These are phyloP conservation scores for Accipiter virgatus DNA, from an alignment of 2,113 vertebrate species.

Conservation along the genomic window DNA sequence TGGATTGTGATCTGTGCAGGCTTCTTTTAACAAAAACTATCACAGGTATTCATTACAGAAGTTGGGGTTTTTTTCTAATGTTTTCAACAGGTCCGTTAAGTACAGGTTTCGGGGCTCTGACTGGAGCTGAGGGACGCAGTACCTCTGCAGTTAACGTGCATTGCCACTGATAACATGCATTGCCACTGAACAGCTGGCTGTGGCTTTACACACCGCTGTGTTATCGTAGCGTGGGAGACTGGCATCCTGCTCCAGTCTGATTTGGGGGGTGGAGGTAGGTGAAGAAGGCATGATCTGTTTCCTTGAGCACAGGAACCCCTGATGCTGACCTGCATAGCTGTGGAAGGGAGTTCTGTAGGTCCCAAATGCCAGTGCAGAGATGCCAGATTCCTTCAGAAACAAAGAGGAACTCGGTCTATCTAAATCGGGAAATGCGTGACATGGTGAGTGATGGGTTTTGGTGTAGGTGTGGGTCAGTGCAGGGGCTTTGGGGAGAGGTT, in stretches of 20 bases:
- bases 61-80: background rate
- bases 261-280: too few relatives aligned
- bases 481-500: accelerated
- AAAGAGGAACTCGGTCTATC: accelerated
- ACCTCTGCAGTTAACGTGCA: accelerated
- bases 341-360: background rate
- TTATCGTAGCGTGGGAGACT: accelerated
- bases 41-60: accelerated
- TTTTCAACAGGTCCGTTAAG: background rate
- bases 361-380: accelerated
- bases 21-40: background rate
- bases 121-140: background rate
- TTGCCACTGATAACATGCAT: accelerated
- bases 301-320: accelerated
- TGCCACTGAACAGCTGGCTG: background rate
- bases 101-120: background rate
- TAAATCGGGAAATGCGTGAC: accelerated
- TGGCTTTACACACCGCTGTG: accelerated
- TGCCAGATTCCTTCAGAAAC: accelerated
- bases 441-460: accelerated
- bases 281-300: too few relatives aligned
- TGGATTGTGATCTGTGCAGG: background rate
- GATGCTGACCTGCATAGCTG: too few relatives aligned
- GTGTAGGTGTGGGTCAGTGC: accelerated
- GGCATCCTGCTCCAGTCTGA: too few relatives aligned